These are phyloP conservation scores for Barnardius zonarius DNA, from an alignment of 2,113 vertebrate species.

Conservation along the genomic window DNA sequence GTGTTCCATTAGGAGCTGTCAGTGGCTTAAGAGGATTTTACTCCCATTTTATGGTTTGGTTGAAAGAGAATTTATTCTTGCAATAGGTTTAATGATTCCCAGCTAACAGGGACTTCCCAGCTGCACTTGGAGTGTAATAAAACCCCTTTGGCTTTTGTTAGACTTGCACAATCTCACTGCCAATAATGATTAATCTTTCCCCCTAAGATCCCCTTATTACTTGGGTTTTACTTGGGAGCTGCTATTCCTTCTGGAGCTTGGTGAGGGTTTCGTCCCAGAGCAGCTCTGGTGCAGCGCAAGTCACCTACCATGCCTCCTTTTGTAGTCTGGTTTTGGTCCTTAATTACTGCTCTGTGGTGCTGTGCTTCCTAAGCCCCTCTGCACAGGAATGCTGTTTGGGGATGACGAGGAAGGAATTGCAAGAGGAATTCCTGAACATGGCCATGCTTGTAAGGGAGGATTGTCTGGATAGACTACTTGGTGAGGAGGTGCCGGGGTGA, in stretches of 20 bases:
- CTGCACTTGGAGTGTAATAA: slow-evolving; percentile 37
- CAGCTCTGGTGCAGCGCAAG: not conserved
- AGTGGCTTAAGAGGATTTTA: slow-evolving; percentile 67
- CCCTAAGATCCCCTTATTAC: slow-evolving; percentile 40
- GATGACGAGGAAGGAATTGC: not conserved
- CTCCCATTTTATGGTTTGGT: slow-evolving; percentile 54
- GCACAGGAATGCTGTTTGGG: not conserved
- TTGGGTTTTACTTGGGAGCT: slow-evolving; percentile 6
- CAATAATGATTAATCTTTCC: slow-evolving; percentile 46
- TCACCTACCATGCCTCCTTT: not conserved
- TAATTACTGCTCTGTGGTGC: not conserved
- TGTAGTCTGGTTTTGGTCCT: not conserved
- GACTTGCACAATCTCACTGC: slow-evolving; percentile 1
- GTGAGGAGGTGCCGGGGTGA: not conserved
- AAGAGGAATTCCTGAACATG: not conserved
- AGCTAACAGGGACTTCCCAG: slow-evolving; percentile 16
- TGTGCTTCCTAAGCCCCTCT: not conserved
- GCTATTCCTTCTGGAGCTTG: not conserved
- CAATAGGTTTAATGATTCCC: slow-evolving; percentile 56
- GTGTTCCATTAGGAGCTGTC: slow-evolving; percentile 47
- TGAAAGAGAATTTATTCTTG: slow-evolving; percentile 65
- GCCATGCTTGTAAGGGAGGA: not conserved
- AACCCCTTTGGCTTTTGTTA: slow-evolving; percentile 55
- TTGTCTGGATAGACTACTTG: accelerated
- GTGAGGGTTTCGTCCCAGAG: not conserved